Evolutionary conservation across 2,888 invertebrate species (phyloP).

Genomic region (Pseudococcus longispinus): DNA sequence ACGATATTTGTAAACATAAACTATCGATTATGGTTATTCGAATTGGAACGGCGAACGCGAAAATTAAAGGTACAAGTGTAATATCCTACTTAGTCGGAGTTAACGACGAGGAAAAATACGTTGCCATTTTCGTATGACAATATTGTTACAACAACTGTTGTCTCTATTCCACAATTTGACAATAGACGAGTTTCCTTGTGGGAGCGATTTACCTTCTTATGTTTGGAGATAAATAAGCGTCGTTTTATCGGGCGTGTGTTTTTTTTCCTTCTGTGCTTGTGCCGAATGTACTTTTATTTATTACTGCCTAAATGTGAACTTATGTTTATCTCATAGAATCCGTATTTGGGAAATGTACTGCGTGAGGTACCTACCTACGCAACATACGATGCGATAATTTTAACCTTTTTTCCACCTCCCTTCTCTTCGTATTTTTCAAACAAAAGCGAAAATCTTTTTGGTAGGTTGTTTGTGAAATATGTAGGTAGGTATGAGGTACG

Average conservation of each 20-base stretch:
- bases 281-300: slow-evolving; percentile 25
- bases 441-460: not conserved
- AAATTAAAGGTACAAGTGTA: slow-evolving; percentile 25
- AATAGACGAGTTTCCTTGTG: slow-evolving; percentile 36
- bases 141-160: slow-evolving; percentile 38
- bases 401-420: not conserved
- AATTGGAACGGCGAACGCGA: not conserved
- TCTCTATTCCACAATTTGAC: slow-evolving; percentile 27
- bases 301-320: slow-evolving; percentile 35
- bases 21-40: slow-evolving; percentile 40
- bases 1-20: slow-evolving; percentile 8
- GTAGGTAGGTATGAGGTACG: not conserved
- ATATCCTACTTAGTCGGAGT: slow-evolving; percentile 20
- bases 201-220: slow-evolving; percentile 39
- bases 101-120: slow-evolving; percentile 30
- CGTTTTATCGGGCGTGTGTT: not conserved
- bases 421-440: not conserved
- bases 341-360: not conserved
- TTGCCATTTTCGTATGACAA: slow-evolving; percentile 30
- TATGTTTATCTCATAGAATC: slow-evolving; percentile 25
- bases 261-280: not conserved
- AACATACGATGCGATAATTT: not conserved
- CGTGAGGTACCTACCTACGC: not conserved
- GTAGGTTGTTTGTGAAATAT: not conserved
- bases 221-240: slow-evolving; percentile 28